Evolutionary conservation across 2,888 invertebrate genomes (phyloP), one percentile per base, ranked within the genome.

Genomic region (Ecdyonurus torrentis): DNA sequence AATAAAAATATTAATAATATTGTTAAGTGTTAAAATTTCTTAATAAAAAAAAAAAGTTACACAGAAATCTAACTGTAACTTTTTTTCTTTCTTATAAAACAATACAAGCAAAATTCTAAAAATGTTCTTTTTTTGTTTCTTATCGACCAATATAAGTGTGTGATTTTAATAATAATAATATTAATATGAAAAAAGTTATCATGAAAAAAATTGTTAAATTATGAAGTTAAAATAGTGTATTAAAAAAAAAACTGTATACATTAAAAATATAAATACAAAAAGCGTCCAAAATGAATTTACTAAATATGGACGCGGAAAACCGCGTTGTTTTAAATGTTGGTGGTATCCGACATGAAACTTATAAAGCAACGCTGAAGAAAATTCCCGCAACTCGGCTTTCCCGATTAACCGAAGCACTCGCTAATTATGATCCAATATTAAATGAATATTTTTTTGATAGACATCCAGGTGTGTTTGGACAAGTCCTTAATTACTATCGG

Each of bases 401-500:
- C 61, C 81, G 95, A 67, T 83, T 96, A 68, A 95, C 94, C 66
- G 98, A 99, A 78, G 96, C 96, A 59, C 82, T 98, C 71, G 97
- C 95, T 74, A 99, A 98, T 80, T 99, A 99, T 80, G 99, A 99
- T 79, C 96, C 97, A 61, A 91, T 98, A 72, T 85, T 98, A 72
- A 98, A 99, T 78, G 99, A 99, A 80, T 99, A 97, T 81, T 99
- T 99, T 84, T 99, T 99, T 79, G 98, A 96, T 78, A 80, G 95
- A 69, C 96, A 97, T 79, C 96, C 96, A 37, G 96, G 95, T 62
- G 96, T 89, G 61, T 97, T 97, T 77, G 95, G 94, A 64, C 96
- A 97, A 80, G 91, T 93, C 71, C 84, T 93, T 72, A 98, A 98
- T 77, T 98, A 98, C 77, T 98, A 98, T 80, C 87, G 91, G 83